Conservation (phyloP, 2,113 vertebrate genomes). For the Peromyscus californicus region DNA sequence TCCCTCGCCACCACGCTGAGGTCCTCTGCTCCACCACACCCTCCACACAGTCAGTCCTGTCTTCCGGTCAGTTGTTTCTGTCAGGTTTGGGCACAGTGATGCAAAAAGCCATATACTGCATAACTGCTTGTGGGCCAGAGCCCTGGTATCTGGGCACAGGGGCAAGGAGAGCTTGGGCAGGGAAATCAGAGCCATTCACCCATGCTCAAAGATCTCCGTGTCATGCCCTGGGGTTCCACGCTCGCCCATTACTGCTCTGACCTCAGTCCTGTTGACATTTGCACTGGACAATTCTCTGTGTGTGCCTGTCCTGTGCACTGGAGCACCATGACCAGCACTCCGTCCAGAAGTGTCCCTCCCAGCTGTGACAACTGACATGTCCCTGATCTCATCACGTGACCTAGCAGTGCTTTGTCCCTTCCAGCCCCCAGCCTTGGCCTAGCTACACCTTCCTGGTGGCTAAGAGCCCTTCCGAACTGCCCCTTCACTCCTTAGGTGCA, state of each 20-base stretch:
- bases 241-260: too few species aligned
- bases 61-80: neutral
- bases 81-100: neutral
- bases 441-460: neutral
- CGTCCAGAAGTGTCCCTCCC: too few species aligned
- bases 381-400: neutral
- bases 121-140: neutral
- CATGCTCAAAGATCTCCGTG: neutral
- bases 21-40: too few species aligned
- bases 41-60: too few species aligned
- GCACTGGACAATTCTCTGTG: neutral
- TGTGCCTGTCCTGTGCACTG: neutral
- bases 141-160: neutral
- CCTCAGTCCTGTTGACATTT: fast-evolving
- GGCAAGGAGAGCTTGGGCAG: neutral
- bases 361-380: neutral
- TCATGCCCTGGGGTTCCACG: too few species aligned
- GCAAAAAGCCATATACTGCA: neutral
- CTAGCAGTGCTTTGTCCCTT: neutral
- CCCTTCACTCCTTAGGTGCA: neutral
- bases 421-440: neutral
- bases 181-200: neutral
- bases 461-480: neutral
- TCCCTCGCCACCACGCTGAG: neutral
- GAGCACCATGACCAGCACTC: fast-evolving